Conservation (phyloP, 2,888 invertebrate genomes). For the Uloborus plumipes region DNA sequence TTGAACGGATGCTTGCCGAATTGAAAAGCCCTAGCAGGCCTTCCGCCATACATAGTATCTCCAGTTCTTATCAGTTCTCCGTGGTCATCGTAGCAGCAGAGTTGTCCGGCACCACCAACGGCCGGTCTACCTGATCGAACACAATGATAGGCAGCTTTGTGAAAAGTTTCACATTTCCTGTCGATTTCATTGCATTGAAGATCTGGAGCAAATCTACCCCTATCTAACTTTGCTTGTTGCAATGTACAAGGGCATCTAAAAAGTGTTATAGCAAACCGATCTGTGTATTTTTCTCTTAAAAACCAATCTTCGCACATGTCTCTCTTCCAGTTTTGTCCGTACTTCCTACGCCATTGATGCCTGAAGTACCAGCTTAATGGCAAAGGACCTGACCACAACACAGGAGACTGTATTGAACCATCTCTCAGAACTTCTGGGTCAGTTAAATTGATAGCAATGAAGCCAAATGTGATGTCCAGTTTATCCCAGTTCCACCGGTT, state of each 20-base stretch:
- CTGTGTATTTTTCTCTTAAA: conserved; percentile 82
- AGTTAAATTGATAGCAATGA: conserved; percentile 88
- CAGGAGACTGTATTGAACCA: conserved; percentile 77
- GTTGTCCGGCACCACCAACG: conserved; percentile 91
- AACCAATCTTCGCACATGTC: conserved; percentile 92
- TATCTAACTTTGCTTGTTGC: conserved; percentile 90
- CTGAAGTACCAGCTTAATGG: conserved; percentile 94
- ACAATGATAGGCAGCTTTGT: conserved; percentile 91
- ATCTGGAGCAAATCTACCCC: conserved; percentile 92
- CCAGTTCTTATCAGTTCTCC: conserved; percentile 92
- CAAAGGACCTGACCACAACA: conserved; percentile 91
- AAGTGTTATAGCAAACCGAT: conserved; percentile 78
- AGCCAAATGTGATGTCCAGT: conserved; percentile 86
- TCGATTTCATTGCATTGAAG: conserved; percentile 80
- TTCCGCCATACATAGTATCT: conserved; percentile 95
- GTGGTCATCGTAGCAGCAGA: conserved; percentile 96
- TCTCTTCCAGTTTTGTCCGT: conserved; percentile 79
- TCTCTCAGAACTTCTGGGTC: conserved; percentile 79
- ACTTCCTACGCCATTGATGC: conserved; percentile 90
- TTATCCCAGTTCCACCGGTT: conserved; percentile 78
- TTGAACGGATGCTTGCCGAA: conserved; percentile 67
- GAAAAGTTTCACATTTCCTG: conserved; percentile 87
- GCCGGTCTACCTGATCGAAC: conserved; percentile 91
- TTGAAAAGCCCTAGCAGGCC: conserved; percentile 70
- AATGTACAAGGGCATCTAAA: conserved; percentile 87